Evolutionary conservation across 2,797 vertebrate genomes (phyloP).

Genomic region (Lemur catta): DNA sequence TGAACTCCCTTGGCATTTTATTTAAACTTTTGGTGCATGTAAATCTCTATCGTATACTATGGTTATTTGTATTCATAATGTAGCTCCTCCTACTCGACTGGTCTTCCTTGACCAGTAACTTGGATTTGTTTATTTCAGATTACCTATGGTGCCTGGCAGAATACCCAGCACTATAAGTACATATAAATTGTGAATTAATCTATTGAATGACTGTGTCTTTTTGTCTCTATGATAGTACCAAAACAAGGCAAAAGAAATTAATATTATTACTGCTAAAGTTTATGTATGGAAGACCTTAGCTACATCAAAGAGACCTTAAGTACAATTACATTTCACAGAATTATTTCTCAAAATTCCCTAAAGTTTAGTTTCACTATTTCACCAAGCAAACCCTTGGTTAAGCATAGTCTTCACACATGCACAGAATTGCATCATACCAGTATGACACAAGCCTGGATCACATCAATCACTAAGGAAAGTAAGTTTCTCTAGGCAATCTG

Average conservation of each 20-base stretch:
- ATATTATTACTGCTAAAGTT: neutral
- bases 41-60: neutral
- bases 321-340: slow-evolving; percentile 1
- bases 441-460: neutral
- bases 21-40: neutral
- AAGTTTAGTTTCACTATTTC: neutral
- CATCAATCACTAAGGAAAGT: neutral
- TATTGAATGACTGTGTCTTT: neutral
- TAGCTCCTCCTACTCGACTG: neutral
- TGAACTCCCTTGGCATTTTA: neutral
- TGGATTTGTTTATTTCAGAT: neutral
- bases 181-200: neutral
- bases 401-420: neutral
- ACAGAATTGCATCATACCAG: slow-evolving; percentile 4
- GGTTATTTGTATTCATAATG: neutral
- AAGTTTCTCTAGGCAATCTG: neutral
- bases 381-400: neutral
- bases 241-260: neutral
- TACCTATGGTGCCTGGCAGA: neutral
- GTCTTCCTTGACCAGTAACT: neutral
- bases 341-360: slow-evolving; percentile 40
- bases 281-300: neutral
- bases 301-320: neutral
- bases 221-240: neutral
- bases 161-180: neutral